Percentiles rank a stretch among this genome's conserved stretches.
These are phyloP conservation scores for Platygyra sinensis DNA, from an alignment of 64 coral and sea anemone species.

Conservation along the genomic window DNA sequence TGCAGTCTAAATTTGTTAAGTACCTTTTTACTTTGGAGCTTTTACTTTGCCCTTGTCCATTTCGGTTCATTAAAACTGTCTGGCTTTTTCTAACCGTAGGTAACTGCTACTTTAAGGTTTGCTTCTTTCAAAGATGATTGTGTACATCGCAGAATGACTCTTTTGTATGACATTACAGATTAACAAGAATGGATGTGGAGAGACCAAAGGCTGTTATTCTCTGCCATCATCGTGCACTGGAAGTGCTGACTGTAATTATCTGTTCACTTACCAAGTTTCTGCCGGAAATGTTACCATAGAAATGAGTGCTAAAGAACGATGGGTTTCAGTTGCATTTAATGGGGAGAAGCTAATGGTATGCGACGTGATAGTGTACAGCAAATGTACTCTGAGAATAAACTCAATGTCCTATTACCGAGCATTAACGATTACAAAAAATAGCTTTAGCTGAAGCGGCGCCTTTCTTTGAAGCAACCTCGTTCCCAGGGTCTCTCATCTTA, in stretches of 20 bases:
- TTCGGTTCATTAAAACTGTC: no score
- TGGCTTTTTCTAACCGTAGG: no score
- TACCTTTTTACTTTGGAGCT: no score
- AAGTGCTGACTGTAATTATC: conserved; percentile 66
- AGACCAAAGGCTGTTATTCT: conserved; percentile 67
- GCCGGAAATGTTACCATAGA: conserved; percentile 56
- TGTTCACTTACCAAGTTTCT: conserved; percentile 57
- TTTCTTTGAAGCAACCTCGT: no score
- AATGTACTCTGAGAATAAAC: no score
- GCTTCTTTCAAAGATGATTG: neutral
- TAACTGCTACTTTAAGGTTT: neutral
- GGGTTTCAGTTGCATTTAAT: conserved; percentile 68
- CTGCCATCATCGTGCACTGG: conserved; percentile 44
- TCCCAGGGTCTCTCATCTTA: no score
- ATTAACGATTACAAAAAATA: no score
- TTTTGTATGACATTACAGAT: conserved; percentile 37
- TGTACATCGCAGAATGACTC: neutral
- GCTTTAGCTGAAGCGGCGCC: no score
- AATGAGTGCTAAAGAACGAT: conserved; percentile 58
- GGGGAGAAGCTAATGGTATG: conserved; percentile 47
- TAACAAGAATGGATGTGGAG: conserved; percentile 56
- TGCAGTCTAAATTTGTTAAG: no score
- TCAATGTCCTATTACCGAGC: no score
- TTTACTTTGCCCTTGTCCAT: no score
- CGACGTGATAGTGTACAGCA: neutral